phyloP scores from a whole-genome alignment of 1,140 invertebrate genomes.

The Homalodisca vitripennis region DNA sequence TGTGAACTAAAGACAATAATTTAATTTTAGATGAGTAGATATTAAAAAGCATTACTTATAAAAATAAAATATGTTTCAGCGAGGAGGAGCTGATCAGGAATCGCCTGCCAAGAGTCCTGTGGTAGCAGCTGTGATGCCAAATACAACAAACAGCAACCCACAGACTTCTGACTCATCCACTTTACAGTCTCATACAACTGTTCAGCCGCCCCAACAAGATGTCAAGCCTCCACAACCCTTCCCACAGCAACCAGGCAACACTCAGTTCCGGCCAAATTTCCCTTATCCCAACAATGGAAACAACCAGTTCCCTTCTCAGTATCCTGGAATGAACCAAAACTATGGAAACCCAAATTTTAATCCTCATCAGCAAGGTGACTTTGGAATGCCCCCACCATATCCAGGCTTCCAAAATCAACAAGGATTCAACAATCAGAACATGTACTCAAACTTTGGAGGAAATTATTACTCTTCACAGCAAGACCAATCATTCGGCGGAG shows the following conservation, averaged over 20 bases:
- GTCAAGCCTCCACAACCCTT: constrained; percentile 40
- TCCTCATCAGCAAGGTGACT: constrained; percentile 21
- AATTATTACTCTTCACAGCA: constrained; percentile 7
- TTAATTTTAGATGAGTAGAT: no score
- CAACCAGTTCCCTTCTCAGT: constrained; percentile 12
- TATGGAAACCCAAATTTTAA: constrained; percentile 11
- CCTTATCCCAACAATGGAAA: constrained; percentile 45
- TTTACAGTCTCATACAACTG: background rate
- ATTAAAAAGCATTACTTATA: no score
- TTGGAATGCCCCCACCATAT: background rate
- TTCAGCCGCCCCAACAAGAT: constrained; percentile 14
- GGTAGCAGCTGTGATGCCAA: constrained; percentile 42
- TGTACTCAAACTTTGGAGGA: constrained; percentile 2
- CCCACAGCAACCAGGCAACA: constrained; percentile 42
- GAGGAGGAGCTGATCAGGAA: constrained; percentile 10
- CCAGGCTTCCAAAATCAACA: constrained; percentile 19
- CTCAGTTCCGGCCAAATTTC: constrained; percentile 48
- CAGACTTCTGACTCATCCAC: background rate
- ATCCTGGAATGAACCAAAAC: constrained; percentile 8
- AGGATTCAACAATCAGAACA: constrained; percentile 25
- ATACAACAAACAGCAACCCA: constrained; percentile 13
- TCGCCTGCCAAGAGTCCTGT: constrained; percentile 36
- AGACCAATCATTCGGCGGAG: background rate
- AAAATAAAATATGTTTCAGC: constrained; percentile 20
- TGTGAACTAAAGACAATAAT: no score